Evolutionary conservation across 1,140 invertebrate species (phyloP), one percentile per base, ranked within the genome.

Genomic region (Cydia pomonella): DNA sequence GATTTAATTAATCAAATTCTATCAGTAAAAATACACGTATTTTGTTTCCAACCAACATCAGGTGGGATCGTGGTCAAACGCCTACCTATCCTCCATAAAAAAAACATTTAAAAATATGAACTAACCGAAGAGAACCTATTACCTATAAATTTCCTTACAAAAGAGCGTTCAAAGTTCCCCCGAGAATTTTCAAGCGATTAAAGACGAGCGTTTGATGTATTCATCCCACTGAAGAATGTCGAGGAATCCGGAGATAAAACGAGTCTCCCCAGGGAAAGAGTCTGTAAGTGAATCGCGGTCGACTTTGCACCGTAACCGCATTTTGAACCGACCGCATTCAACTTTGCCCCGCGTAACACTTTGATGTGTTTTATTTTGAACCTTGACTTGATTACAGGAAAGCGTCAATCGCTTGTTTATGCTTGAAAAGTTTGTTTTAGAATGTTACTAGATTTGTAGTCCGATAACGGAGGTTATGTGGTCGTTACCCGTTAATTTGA

Each of bases 201-300:
- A 80, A 78, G 75, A 73, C 63, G 76, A 72, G 75, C 79, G 77
- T 81, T 81, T 81, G 79, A 79, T 81, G 77, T 79, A 77, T 81
- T 81, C 74, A 75, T 76, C 76, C 76, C 77, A 66, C 50, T 78
- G 73, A 76, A 47, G 59, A 59, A 59, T 69, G 75, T 75, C 71
- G 71, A 64, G 47, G 75, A 63, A 63, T 53, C 50, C 16, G 50
- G 44, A 77, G 79, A 80, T 80, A 80, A 80, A 80, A 79, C 73
- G 50, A 53, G 50, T 21, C 50, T 53, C 50, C 50, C 50, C 6
- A n/a, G n/a, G 50, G 50, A 53, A 53, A 53, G 59, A 69, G 75
- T 77, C 75, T 73, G 76, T 78, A 78, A 80, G 77, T 77, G 72
- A 76, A 76, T 53, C 50, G 50, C 50, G 50, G 50, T 53, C 50